Evolutionary conservation across 2,888 invertebrate species (phyloP).

Genomic region (Ischnura elegans): DNA sequence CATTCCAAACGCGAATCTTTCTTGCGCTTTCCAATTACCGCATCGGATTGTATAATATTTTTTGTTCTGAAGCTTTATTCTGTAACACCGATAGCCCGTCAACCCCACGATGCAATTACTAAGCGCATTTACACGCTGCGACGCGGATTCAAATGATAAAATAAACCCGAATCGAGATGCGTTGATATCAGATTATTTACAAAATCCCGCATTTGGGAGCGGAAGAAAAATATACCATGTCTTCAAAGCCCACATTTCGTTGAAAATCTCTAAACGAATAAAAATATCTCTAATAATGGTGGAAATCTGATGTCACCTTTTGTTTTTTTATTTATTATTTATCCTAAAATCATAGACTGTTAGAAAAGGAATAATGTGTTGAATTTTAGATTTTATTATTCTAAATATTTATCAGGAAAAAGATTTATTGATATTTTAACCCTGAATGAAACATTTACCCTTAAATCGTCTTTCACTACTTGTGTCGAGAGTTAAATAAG

Average conservation of each 20-base stretch:
- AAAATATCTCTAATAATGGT: too few relatives aligned
- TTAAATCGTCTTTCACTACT: too few relatives aligned
- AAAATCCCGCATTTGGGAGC: background rate
- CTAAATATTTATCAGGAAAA: too few relatives aligned
- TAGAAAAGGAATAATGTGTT: too few relatives aligned
- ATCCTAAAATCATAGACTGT: too few relatives aligned
- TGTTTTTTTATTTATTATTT: too few relatives aligned
- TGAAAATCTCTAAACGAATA: too few relatives aligned
- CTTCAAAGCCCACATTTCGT: background rate
- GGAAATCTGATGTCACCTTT: too few relatives aligned
- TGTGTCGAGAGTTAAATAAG: too few relatives aligned
- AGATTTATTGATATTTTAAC: too few relatives aligned
- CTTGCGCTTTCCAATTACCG: background rate
- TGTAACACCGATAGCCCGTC: background rate
- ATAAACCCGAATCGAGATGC: background rate
- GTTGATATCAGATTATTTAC: background rate
- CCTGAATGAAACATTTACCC: too few relatives aligned
- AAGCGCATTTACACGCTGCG: background rate
- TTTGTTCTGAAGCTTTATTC: background rate
- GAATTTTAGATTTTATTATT: too few relatives aligned
- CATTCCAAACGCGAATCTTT: background rate
- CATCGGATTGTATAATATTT: background rate
- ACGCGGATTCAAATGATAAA: background rate
- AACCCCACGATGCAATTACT: background rate
- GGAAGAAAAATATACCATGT: background rate